Percentiles rank a stretch among this genome's conserved stretches.
Conservation (phyloP, 2,888 invertebrate species). For the Ceramica pisi region DNA sequence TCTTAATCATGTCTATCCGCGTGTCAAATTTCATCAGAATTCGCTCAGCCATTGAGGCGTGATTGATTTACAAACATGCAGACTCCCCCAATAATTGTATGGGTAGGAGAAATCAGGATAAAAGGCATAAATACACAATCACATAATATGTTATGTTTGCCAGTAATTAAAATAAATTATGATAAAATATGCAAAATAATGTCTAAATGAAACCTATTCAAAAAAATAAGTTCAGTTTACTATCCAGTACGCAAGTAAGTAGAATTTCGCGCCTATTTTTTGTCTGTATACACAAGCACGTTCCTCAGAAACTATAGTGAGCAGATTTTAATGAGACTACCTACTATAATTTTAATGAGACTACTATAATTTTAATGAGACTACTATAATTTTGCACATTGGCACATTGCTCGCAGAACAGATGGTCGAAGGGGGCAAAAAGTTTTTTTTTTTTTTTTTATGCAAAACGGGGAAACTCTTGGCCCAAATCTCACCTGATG, state of each 20-base stretch:
- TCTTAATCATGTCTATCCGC: too few species aligned
- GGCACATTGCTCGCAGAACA: too few species aligned
- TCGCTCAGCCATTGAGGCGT: too few species aligned
- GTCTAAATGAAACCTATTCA: neutral
- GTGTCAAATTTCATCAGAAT: too few species aligned
- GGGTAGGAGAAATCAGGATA: neutral
- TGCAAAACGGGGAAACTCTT: too few species aligned
- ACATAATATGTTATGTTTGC: neutral
- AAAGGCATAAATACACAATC: neutral
- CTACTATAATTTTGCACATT: too few species aligned
- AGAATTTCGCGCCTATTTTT: constrained; percentile 45
- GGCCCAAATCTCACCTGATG: too few species aligned
- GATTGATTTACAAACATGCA: too few species aligned
- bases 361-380: constrained; percentile 34
- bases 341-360: neutral
- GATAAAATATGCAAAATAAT: constrained; percentile 17
- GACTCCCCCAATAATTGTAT: too few species aligned
- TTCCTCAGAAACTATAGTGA: constrained; percentile 37
- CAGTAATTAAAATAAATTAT: neutral
- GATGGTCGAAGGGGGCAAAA: too few species aligned
- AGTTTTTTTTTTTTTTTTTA: too few species aligned
- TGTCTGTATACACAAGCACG: constrained; percentile 5
- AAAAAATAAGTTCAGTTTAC: constrained; percentile 54
- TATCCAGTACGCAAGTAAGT: constrained; percentile 1
- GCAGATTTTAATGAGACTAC: constrained; percentile 42